Base-by-base conservation (phyloP, 2,888 invertebrate genomes). In the Mycalesis mineus region DNA sequence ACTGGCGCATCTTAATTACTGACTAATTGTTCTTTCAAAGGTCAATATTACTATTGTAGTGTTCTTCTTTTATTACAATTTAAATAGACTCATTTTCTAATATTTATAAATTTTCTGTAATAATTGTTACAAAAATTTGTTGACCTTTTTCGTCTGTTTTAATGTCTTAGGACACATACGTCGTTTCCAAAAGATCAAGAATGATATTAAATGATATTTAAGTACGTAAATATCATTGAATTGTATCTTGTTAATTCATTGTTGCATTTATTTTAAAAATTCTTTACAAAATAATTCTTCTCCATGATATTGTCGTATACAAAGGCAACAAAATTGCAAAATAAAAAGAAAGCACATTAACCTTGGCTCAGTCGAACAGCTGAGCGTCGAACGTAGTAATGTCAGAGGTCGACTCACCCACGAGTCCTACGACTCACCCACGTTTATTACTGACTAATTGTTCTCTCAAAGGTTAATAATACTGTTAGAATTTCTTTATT, bases 371-470 rank as follows among this genome's bases (percentile, higher is more conserved):
- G 14, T 7, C 6, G 14, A 22, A 14, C 14, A 5, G 39, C 37
- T 13, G n/a, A 11, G 37, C 33, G 33, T 9, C 9, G 33, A 33
- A 9, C 33, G 33, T 7, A 33, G 37, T 11, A 39, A 39, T n/a
- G 33, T 33, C 14, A 39, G 14, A 14, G 60, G 57, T 60, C 57
- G 42, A 4, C 44, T 53, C 52, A 47, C 57, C 51, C 52, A 55
- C 55, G 45, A 52, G 47, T 47, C n/a, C n/a, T n/a, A n/a, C 42
- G 6, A 53, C 52, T 49, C 39, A 49, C 53, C 42, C 39, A 49
- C 53, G 39, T 51, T 49, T 44, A 58, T 61, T 58, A 61, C 36
- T 33, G 55, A 58, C 58, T 47, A 17, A 49, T 55, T 61, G 48
- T 52, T 47, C 40, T 29, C 11, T 11, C 33, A 47, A 57, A 52